phyloP scores from a whole-genome alignment of 2,888 invertebrate species.

The Neuroscelio doddi region DNA sequence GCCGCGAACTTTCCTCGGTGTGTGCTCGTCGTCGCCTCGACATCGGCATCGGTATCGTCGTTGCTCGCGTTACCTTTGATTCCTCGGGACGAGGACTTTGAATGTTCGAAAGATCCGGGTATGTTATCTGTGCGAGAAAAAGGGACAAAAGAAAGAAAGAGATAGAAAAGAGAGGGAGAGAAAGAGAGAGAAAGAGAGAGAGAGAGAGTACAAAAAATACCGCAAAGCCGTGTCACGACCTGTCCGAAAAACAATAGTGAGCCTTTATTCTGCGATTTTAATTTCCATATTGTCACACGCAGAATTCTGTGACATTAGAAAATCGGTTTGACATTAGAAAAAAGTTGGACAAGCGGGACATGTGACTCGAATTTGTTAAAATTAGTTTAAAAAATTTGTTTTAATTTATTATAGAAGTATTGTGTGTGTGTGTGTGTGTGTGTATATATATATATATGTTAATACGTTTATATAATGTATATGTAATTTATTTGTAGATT shows the following conservation, averaged over 20 bases:
- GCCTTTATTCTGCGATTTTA: too few species aligned
- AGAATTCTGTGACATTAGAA: not conserved
- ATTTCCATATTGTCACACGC: conserved; percentile 24
- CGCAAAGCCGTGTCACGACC: not conserved
- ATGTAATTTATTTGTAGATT: too few species aligned
- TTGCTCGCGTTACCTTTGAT: not conserved
- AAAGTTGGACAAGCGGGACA: too few species aligned
- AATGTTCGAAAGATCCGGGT: conserved; percentile 3
- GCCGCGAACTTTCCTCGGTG: conserved; percentile 33
- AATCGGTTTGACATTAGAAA: too few species aligned
- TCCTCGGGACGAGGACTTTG: conserved; percentile 5
- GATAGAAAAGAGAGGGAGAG: conserved; percentile 43
- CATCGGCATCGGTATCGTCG: conserved; percentile 11
- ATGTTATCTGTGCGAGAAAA: not conserved
- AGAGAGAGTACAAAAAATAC: conserved; percentile 39
- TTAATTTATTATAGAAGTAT: too few species aligned
- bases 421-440: too few species aligned
- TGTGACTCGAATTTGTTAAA: too few species aligned
- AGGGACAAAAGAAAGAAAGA: conserved; percentile 5
- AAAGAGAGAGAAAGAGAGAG: conserved; percentile 42
- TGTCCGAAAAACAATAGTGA: too few species aligned
- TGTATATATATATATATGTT: too few species aligned
- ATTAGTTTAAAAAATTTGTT: too few species aligned
- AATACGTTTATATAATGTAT: too few species aligned
- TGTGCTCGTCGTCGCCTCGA: conserved; percentile 24